A percentile compares a stretch with the other conserved stretches of the same genome.
phyloP scores from a whole-genome alignment of 2,113 vertebrate species.

The Malaclemys terrapin region DNA sequence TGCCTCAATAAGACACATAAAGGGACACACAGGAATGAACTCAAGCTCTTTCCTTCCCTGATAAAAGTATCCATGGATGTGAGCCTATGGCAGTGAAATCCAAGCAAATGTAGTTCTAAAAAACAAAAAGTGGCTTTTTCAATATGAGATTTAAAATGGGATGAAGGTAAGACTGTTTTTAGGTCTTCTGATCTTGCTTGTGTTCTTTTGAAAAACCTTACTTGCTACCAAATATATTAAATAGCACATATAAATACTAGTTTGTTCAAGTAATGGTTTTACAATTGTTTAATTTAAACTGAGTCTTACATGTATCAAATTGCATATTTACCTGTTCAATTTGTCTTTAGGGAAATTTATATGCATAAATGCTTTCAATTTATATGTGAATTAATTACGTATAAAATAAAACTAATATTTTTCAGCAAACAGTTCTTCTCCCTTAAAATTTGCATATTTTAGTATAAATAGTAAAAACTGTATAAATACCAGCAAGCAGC shows the following conservation, averaged over 20 bases:
- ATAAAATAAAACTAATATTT: neutral
- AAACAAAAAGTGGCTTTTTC: neutral
- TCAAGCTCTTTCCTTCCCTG: neutral
- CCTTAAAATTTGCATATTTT: neutral
- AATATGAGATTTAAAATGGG: neutral
- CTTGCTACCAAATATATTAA: neutral
- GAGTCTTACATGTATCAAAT: neutral
- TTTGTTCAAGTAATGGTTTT: neutral
- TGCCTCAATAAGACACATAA: neutral
- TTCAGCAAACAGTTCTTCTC: neutral
- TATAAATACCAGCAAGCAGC: neutral
- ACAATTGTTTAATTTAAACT: neutral
- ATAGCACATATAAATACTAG: neutral
- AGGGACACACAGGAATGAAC: neutral
- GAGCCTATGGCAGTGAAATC: rapidly evolving
- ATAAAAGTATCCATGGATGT: neutral
- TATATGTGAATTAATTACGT: neutral
- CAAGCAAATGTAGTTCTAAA: neutral
- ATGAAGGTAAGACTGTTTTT: neutral
- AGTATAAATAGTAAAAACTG: neutral
- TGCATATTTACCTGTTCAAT: neutral
- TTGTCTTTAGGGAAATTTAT: neutral
- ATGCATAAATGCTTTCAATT: neutral
- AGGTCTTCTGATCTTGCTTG: neutral
- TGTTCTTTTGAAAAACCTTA: neutral